Evolutionary conservation across 2,797 vertebrate genomes (phyloP), one percentile per base, ranked within the genome.

Genomic region (Naso thynnoides): DNA sequence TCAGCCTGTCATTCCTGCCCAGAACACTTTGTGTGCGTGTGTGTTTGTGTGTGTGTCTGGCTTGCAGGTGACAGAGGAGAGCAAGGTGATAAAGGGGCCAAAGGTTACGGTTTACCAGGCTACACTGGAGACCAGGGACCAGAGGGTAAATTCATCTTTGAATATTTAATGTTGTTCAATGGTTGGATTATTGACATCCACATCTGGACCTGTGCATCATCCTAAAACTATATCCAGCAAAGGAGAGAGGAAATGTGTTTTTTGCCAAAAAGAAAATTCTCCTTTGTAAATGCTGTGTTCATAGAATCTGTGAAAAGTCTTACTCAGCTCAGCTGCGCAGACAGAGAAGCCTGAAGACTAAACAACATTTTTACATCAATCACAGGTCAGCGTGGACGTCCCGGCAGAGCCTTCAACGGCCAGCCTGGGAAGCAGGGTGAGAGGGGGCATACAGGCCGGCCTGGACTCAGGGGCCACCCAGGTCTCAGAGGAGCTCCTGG

Each of bases 401-500:
- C 72, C n/a, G 95, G 95, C 55, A 89, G 90, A 81, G 89, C 78
- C 9, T 95, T 95, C 62, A 89, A 94, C 15, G 95, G 95, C 10
- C 90, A 91, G 62, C 93, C 95, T 29, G 95, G 95, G 44, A 89
- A 84, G 38, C 89, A 85, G 55, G 96, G 94, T 10, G 92, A 94
- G 70, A 88, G 93, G 63, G 95, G 95, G 18, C 92, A 93, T 5
- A 73, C 57, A 8, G 95, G 95, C 18, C 89, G 64, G 15, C 89
- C 85, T n/a, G 95, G 96, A 47, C 80, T 94, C 55, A 90, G 88
- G 83, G 95, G 94, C 27, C 93, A 95, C 55, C 41, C 88, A 1
- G 95, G 95, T 84, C 90, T 94, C 67, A 91, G 84, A 56, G 95
- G 95, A 9, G 78, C 94, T 55, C 94, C 95, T n/a, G 95, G 95